Conservation (phyloP, 1,140 invertebrate genomes). For the Temnothorax longispinosus region DNA sequence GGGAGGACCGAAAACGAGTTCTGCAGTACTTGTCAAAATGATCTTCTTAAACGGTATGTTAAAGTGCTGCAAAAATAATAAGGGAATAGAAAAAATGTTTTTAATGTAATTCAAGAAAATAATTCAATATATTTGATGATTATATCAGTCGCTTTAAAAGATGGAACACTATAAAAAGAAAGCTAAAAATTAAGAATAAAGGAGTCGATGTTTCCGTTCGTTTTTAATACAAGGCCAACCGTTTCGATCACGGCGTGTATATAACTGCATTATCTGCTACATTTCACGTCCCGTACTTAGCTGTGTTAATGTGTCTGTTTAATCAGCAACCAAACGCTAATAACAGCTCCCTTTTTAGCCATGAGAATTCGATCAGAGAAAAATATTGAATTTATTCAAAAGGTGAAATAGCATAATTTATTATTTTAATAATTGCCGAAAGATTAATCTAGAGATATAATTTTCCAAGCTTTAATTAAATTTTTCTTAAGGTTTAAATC, state of each 20-base stretch:
- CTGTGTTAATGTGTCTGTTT: conserved; percentile 66
- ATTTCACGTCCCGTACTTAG: conserved; percentile 18
- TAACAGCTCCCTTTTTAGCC: conserved; percentile 32
- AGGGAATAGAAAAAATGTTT: neutral
- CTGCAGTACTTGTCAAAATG: conserved; percentile 40
- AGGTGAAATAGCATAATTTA: neutral
- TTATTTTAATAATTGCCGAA: neutral
- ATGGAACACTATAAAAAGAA: neutral
- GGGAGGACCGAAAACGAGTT: conserved; percentile 69
- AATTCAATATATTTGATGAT: neutral
- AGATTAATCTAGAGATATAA: conserved; percentile 5
- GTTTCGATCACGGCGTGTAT: conserved; percentile 11
- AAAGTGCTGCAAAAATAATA: conserved; percentile 19
- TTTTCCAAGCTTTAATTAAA: neutral
- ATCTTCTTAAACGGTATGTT: conserved; percentile 8
- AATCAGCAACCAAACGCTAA: conserved; percentile 65
- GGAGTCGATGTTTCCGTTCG: neutral
- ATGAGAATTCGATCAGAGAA: neutral
- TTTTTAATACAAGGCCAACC: conserved; percentile 5
- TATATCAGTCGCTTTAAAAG: neutral
- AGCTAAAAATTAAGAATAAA: neutral
- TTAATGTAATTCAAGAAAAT: conserved; percentile 4
- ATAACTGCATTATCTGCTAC: conserved; percentile 23
- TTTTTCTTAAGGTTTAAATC: conserved; percentile 11
- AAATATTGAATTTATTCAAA: conserved; percentile 26